phyloP scores from a whole-genome alignment of 2,888 invertebrate genomes.

The Craniophora ligustri region DNA sequence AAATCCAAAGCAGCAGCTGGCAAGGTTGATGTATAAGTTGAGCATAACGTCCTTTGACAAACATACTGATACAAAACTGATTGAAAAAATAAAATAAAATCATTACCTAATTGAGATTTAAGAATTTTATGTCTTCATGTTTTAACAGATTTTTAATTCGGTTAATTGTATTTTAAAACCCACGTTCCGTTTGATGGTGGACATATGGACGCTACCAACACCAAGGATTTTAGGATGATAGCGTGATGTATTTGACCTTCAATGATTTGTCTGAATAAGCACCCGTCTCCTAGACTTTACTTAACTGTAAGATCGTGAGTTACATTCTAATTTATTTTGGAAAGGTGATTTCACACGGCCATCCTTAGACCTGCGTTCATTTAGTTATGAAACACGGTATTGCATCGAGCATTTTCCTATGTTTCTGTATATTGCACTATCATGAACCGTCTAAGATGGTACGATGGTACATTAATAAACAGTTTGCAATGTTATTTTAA shows the following conservation, averaged over 20 bases:
- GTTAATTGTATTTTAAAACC: too few species aligned
- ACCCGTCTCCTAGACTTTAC: conserved; percentile 21
- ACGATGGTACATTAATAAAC: conserved; percentile 8
- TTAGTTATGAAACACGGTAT: conserved; percentile 38
- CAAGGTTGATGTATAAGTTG: too few species aligned
- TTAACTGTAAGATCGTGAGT: conserved; percentile 12
- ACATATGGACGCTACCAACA: neutral
- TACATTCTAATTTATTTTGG: conserved; percentile 39
- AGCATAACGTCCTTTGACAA: too few species aligned
- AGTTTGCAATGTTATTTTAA: conserved; percentile 29
- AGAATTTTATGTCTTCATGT: too few species aligned
- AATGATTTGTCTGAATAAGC: conserved; percentile 1
- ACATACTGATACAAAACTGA: too few species aligned
- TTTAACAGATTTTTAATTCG: too few species aligned
- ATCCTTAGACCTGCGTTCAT: conserved; percentile 28
- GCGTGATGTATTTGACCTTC: conserved; percentile 2
- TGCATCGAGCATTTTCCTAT: conserved; percentile 34
- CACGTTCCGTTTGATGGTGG: neutral
- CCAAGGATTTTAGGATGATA: neutral
- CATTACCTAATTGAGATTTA: too few species aligned
- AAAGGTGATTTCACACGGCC: conserved; percentile 26
- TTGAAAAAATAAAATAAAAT: too few species aligned
- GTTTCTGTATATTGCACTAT: conserved; percentile 49
- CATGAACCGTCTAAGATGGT: conserved; percentile 41
- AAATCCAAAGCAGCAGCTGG: too few species aligned